phyloP scores from a whole-genome alignment of 1,140 invertebrate genomes.

The Drosophila pandora region DNA sequence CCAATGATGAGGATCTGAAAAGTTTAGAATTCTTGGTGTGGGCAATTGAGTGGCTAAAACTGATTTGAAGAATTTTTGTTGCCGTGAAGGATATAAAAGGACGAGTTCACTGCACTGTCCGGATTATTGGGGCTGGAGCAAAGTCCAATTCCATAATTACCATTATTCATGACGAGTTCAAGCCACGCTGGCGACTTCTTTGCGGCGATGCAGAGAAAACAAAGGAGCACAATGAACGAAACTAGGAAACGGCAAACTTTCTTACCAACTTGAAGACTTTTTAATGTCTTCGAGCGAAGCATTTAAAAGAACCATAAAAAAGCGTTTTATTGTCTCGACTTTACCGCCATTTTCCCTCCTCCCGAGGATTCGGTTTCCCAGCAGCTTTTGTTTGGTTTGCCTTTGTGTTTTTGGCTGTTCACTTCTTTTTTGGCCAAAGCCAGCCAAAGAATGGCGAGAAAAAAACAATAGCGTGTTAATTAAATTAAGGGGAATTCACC shows the following conservation, averaged over 20 bases:
- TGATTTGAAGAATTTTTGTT: slow-evolving; percentile 38
- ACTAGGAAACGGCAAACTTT: slow-evolving; percentile 41
- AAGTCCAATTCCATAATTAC: slow-evolving; percentile 50
- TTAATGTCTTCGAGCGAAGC: slow-evolving; percentile 64
- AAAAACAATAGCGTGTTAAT: slow-evolving; percentile 58
- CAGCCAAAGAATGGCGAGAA: slow-evolving; percentile 2
- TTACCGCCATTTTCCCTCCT: slow-evolving; percentile 16
- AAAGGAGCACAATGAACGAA: slow-evolving; percentile 36
- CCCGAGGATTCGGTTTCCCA: slow-evolving; percentile 14
- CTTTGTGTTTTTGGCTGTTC: slow-evolving; percentile 36
- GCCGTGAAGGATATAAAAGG: slow-evolving; percentile 7
- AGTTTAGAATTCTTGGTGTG: slow-evolving; percentile 16
- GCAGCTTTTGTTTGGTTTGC: slow-evolving; percentile 46
- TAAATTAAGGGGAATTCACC: slow-evolving; percentile 57
- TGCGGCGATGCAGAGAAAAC: slow-evolving; percentile 10
- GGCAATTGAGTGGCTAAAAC: slow-evolving; percentile 47
- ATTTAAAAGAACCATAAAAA: slow-evolving; percentile 62
- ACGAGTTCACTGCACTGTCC: slow-evolving; percentile 37
- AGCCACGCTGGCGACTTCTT: slow-evolving; percentile 40
- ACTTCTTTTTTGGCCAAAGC: slow-evolving; percentile 19
- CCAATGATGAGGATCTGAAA: slow-evolving; percentile 40
- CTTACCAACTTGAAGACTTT: slow-evolving; percentile 53
- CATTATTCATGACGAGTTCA: slow-evolving; percentile 60
- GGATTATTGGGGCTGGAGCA: slow-evolving; percentile 24
- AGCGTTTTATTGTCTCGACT: slow-evolving; percentile 56